These are phyloP conservation scores for Eulithis prunata DNA, from an alignment of 2,888 invertebrate species.

Conservation along the genomic window DNA sequence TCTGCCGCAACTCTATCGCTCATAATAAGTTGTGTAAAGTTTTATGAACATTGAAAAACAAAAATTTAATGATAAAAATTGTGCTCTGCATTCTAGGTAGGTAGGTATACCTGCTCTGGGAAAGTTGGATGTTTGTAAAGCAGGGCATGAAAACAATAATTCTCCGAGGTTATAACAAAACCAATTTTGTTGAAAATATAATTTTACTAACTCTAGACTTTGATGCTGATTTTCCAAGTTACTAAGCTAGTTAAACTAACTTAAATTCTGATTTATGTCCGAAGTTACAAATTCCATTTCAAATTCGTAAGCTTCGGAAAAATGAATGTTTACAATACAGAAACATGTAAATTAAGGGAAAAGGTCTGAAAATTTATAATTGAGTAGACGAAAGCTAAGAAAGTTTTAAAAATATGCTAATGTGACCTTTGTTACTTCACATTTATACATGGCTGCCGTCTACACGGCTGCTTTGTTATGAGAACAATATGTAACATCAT, in stretches of 20 bases:
- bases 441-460: no score
- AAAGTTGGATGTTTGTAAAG: not conserved
- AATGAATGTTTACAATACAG: constrained; percentile 24
- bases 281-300: constrained; percentile 22
- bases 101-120: no score
- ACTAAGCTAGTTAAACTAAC: constrained; percentile 13
- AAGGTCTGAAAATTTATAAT: constrained; percentile 37
- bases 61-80: no score
- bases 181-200: constrained; percentile 13
- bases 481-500: no score
- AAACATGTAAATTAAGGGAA: constrained; percentile 37
- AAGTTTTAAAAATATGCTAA: constrained; percentile 40
- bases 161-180: constrained; percentile 3
- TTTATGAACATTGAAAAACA: no score
- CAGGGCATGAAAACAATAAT: not conserved
- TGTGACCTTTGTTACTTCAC: constrained; percentile 32
- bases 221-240: constrained; percentile 8
- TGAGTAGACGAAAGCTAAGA: constrained; percentile 23
- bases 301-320: constrained; percentile 23
- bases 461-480: no score
- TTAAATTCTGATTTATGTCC: constrained; percentile 28
- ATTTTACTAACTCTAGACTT: constrained; percentile 16
- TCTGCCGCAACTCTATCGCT: no score
- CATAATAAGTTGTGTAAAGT: no score
- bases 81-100: no score